A percentile compares a stretch with the other conserved stretches of the same genome.
These are phyloP conservation scores for Symphodus melops DNA, from an alignment of 2,113 vertebrate genomes.

Conservation along the genomic window DNA sequence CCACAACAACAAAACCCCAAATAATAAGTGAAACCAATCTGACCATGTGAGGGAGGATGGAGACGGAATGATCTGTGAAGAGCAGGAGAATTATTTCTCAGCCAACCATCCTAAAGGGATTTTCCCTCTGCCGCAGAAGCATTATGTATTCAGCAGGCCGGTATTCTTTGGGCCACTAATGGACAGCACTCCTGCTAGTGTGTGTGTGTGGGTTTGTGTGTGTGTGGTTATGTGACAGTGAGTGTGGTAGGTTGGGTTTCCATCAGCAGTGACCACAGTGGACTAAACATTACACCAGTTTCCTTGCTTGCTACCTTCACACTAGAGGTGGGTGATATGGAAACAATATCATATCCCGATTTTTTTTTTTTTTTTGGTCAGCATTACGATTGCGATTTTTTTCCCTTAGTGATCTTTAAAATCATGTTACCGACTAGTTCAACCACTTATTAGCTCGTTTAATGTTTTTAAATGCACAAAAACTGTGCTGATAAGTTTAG, in stretches of 20 bases:
- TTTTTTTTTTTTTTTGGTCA: too few relatives aligned
- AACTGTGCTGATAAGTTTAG: too few relatives aligned
- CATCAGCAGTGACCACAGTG: conserved; percentile 35
- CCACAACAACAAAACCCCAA: conserved; percentile 14
- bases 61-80: conserved; percentile 63
- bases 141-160: conserved; percentile 51
- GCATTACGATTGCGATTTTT: too few relatives aligned
- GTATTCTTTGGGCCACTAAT: conserved; percentile 65
- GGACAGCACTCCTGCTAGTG: conserved; percentile 49
- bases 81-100: conserved; percentile 56
- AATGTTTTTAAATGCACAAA: too few relatives aligned
- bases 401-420: too few relatives aligned
- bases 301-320: conserved; percentile 2
- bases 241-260: conserved; percentile 12
- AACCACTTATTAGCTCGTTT: too few relatives aligned
- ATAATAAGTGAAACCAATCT: conserved; percentile 36
- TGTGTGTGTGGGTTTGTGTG: conserved; percentile 15
- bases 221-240: conserved; percentile 5
- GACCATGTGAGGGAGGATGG: conserved; percentile 14
- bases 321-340: too few relatives aligned
- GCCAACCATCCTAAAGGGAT: conserved; percentile 55
- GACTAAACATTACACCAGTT: conserved; percentile 17
- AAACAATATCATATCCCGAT: too few relatives aligned
- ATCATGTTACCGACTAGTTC: too few relatives aligned
- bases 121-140: conserved; percentile 36